Conservation (phyloP, 2,797 vertebrate genomes). For the Synaphobranchus kaupii region DNA sequence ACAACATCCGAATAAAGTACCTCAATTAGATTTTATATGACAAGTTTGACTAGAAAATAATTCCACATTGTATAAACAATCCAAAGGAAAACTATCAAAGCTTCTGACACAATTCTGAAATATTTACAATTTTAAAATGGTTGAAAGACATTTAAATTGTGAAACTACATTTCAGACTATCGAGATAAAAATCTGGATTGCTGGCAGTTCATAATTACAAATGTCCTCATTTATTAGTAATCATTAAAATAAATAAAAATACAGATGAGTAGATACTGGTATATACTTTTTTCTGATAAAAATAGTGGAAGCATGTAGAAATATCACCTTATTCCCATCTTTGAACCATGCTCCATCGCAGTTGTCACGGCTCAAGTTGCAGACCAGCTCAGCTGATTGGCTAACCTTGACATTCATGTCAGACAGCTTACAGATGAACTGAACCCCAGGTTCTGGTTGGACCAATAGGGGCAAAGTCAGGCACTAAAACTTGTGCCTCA, state of each 20-base stretch:
- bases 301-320: neutral
- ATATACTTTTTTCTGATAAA: neutral
- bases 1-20: no score
- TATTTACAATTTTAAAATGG: no score
- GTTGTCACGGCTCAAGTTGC: constrained; percentile 74
- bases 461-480: constrained; percentile 17
- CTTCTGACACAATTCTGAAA: no score
- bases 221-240: neutral
- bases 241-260: neutral
- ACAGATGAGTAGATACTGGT: neutral
- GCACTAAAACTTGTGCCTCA: neutral
- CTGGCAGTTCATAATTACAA: neutral
- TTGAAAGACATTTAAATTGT: no score
- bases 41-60: neutral
- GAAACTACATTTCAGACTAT: neutral
- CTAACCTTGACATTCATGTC: constrained; percentile 69
- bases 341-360: constrained; percentile 81
- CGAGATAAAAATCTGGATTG: neutral
- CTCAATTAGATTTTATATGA: neutral
- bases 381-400: constrained; percentile 71
- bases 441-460: constrained; percentile 64
- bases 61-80: neutral
- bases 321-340: constrained; percentile 79
- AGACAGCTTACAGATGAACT: constrained; percentile 26
- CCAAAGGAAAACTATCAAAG: no score